Evolutionary conservation across 2,888 invertebrate species (phyloP).

Genomic region (Homarus gammarus): DNA sequence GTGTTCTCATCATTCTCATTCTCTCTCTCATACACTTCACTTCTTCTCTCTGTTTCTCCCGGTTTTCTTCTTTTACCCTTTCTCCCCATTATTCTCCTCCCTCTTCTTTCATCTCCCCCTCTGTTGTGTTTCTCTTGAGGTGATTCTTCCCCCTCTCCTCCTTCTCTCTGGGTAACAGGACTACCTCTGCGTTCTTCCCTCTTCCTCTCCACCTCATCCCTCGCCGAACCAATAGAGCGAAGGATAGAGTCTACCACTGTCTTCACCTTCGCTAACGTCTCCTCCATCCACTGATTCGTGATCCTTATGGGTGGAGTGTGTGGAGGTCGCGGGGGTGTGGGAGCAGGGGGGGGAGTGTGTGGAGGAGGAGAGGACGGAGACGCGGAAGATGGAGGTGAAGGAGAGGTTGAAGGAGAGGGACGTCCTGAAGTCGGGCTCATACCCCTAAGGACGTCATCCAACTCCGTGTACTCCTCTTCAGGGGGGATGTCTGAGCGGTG

Average conservation of each 20-base stretch:
- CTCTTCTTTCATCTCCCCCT: background rate
- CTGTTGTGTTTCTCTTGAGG: background rate
- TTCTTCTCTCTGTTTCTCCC: background rate
- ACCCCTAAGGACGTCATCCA: background rate
- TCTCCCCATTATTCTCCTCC: background rate
- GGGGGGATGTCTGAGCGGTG: constrained; percentile 69
- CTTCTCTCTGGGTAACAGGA: background rate
- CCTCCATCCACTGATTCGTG: constrained; percentile 60
- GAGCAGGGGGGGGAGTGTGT: background rate
- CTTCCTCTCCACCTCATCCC: constrained; percentile 12
- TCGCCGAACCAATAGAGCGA: constrained; percentile 52
- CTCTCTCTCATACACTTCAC: background rate
- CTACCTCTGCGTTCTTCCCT: background rate
- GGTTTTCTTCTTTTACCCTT: background rate
- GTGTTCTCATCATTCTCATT: background rate
- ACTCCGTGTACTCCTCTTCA: constrained; percentile 55
- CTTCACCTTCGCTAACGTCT: constrained; percentile 62
- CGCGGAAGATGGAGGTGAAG: background rate
- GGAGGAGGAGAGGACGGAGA: background rate
- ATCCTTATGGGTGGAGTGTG: background rate
- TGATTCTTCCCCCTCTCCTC: constrained; percentile 11
- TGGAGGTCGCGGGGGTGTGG: background rate
- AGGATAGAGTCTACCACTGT: constrained; percentile 66
- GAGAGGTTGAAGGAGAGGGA: background rate
- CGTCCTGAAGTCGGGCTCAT: background rate